Conservation (phyloP, 37 sponge, comb jelly and placozoan species). For the Beroe ovata region DNA sequence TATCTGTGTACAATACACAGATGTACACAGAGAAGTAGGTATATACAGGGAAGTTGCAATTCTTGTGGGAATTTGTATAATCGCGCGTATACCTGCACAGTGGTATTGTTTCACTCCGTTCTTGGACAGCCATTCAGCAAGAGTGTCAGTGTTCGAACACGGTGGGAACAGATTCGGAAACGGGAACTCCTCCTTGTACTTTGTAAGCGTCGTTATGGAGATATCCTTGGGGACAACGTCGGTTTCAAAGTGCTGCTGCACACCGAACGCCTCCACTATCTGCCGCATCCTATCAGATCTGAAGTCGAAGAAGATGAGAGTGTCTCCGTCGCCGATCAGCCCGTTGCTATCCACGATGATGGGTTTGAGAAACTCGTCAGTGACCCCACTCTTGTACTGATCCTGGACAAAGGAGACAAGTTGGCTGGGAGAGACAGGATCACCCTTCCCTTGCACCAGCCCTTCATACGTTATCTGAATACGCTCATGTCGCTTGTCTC, state of each 20-base stretch:
- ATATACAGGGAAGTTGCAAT: too few relatives aligned
- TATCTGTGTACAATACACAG: too few relatives aligned
- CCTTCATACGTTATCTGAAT: conserved; percentile 89
- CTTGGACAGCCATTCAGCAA: conserved; percentile 91
- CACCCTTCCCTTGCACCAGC: conserved; percentile 81
- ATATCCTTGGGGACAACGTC: conserved; percentile 68
- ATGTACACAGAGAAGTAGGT: too few relatives aligned
- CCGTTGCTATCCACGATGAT: conserved; percentile 83
- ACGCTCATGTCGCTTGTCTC: conserved; percentile 93
- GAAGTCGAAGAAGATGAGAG: conserved; percentile 89
- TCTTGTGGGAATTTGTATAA: too few relatives aligned
- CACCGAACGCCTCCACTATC: conserved; percentile 90
- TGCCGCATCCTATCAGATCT: conserved; percentile 94
- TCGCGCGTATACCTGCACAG: conserved; percentile 95
- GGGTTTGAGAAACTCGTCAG: conserved; percentile 96
- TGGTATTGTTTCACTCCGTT: conserved; percentile 83
- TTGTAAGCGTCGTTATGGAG: conserved; percentile 80
- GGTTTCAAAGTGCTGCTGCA: conserved; percentile 90
- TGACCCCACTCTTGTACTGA: conserved; percentile 77
- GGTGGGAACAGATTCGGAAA: conserved; percentile 86
- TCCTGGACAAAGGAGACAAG: conserved; percentile 76
- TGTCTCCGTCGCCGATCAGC: conserved; percentile 84
- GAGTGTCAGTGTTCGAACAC: conserved; percentile 74
- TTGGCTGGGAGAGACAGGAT: conserved; percentile 62
- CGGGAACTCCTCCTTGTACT: conserved; percentile 92